A percentile compares a stretch with the other conserved stretches of the same genome.
phyloP scores from a whole-genome alignment of 2,888 invertebrate species.

The Stenoptilia bipunctidactyla region DNA sequence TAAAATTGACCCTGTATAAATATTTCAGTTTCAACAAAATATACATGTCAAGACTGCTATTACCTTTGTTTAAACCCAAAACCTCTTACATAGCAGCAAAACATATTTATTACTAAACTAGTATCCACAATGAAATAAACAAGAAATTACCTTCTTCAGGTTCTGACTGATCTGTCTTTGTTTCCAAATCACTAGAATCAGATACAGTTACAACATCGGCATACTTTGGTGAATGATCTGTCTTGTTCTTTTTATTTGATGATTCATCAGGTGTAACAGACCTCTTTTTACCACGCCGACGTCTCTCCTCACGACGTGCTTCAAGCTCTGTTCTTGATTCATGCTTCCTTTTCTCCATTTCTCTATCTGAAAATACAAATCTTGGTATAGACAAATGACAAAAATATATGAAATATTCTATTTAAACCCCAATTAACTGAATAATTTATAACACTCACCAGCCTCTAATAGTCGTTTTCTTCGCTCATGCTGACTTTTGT shows the following conservation, averaged over 20 bases:
- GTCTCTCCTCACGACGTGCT: conserved; percentile 75
- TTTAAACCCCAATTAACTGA: too few relatives aligned
- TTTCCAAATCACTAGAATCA: conserved; percentile 62
- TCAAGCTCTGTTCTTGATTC: conserved; percentile 80
- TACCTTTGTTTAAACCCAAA: too few relatives aligned
- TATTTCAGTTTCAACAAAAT: too few relatives aligned
- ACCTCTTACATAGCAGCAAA: too few relatives aligned
- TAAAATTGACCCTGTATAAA: too few relatives aligned
- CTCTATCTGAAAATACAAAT: conserved; percentile 75
- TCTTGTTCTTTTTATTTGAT: conserved; percentile 45
- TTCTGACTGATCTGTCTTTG: conserved; percentile 53
- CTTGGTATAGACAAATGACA: conserved; percentile 5
- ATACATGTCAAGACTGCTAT: too few relatives aligned
- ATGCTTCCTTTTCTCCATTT: conserved; percentile 84
- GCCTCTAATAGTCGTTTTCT: conserved; percentile 79
- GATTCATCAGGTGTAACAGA: conserved; percentile 41
- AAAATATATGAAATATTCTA: too few relatives aligned
- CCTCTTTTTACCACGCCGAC: conserved; percentile 61
- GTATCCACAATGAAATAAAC: too few relatives aligned
- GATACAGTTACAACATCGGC: conserved; percentile 61
- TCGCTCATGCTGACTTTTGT: conserved; percentile 70
- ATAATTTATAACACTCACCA: too few relatives aligned
- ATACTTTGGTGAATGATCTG: conserved; percentile 41
- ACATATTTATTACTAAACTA: too few relatives aligned
- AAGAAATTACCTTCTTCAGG: conserved; percentile 54